A percentile compares a stretch with the other conserved stretches of the same genome.
phyloP scores from a whole-genome alignment of 2,888 invertebrate genomes.

The Nemoura dubitans region DNA sequence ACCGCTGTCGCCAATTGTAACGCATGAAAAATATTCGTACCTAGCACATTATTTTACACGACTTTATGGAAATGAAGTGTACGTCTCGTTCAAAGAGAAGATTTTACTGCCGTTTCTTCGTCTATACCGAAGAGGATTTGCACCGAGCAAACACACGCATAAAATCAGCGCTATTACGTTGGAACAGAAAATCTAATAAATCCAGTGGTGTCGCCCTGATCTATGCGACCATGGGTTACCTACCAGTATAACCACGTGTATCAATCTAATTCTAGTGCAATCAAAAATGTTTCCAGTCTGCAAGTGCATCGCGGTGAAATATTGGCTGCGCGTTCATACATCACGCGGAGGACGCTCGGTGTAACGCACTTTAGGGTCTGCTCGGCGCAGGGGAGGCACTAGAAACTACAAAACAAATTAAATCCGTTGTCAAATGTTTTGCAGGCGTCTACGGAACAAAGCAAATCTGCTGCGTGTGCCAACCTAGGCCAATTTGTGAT shows the following conservation, averaged over 20 bases:
- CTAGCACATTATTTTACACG: neutral
- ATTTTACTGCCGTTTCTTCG: neutral
- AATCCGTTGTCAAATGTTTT: neutral
- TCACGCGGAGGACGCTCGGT: neutral
- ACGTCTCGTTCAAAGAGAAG: neutral
- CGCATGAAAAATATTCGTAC: neutral
- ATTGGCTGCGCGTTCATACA: neutral
- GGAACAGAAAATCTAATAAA: neutral
- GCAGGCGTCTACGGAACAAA: neutral
- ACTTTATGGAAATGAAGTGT: neutral
- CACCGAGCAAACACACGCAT: neutral
- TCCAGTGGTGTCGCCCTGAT: neutral
- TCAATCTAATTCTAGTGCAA: neutral
- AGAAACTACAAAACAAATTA: neutral
- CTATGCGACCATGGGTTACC: too few relatives aligned
- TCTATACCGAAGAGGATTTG: neutral
- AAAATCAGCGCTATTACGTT: neutral
- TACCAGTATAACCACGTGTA: neutral
- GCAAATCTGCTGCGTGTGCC: neutral
- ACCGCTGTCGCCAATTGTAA: neutral
- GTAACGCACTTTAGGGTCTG: neutral
- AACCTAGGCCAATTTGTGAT: constrained; percentile 13
- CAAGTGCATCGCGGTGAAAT: neutral
- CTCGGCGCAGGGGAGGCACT: too few relatives aligned
- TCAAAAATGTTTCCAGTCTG: neutral